phyloP scores from a whole-genome alignment of 2,113 vertebrate genomes.

The Silurus glanis region DNA sequence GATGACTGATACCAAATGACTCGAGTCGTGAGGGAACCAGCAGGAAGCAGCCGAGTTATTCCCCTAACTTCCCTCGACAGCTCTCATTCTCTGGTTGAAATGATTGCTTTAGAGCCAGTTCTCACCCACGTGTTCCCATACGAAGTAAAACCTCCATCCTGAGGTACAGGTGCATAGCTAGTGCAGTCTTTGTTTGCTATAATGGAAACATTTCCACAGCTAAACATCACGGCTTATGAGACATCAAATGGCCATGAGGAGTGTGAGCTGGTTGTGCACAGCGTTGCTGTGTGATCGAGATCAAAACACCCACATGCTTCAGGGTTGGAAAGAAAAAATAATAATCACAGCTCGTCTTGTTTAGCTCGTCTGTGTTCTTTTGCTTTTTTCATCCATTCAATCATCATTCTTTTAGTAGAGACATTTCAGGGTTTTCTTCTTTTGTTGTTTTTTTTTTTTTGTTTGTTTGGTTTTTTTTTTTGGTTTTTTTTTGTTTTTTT shows the following conservation, averaged over 20 bases:
- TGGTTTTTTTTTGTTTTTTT: no score
- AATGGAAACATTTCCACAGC: neutral
- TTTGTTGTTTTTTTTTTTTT: neutral
- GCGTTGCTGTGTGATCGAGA: neutral
- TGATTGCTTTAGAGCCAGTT: neutral
- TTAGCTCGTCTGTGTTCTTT: neutral
- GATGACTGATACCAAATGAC: neutral
- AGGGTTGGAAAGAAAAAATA: neutral
- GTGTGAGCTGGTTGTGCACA: neutral
- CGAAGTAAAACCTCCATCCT: neutral
- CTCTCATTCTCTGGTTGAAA: neutral
- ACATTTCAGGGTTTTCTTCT: neutral
- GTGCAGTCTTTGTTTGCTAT: neutral
- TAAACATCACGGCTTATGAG: neutral
- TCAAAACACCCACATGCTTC: conserved; percentile 20
- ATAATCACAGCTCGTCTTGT: neutral
- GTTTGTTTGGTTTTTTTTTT: no score
- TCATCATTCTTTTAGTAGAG: neutral
- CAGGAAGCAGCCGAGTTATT: neutral
- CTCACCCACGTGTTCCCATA: neutral
- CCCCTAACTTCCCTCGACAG: neutral
- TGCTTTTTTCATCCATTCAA: neutral
- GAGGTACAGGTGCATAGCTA: neutral
- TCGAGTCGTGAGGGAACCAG: neutral
- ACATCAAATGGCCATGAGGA: neutral